Conservation (phyloP, 2,888 invertebrate genomes). For the Girardia tigrina region DNA sequence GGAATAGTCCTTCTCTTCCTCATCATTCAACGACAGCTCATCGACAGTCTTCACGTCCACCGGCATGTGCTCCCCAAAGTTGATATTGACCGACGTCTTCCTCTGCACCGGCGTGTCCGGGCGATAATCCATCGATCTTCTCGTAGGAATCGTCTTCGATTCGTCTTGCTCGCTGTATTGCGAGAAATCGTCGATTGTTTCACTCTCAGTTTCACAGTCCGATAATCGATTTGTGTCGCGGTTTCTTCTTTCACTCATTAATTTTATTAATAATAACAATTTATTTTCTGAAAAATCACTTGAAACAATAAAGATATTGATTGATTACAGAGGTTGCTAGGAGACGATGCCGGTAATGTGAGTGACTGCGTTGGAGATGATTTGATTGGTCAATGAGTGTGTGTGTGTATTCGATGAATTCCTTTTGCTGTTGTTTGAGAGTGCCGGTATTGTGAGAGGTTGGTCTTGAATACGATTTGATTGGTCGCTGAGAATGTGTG, state of each 20-base stretch:
- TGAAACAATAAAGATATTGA: neutral
- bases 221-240: neutral
- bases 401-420: too few relatives aligned
- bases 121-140: neutral
- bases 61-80: too few relatives aligned
- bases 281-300: neutral
- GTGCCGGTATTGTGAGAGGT: too few relatives aligned
- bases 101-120: neutral
- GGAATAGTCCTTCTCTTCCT: neutral
- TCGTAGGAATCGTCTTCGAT: neutral
- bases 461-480: too few relatives aligned
- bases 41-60: neutral
- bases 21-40: neutral
- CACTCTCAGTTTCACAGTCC: neutral
- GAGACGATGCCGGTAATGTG: too few relatives aligned
- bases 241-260: neutral
- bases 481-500: too few relatives aligned
- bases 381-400: too few relatives aligned
- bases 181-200: slow-evolving; percentile 10
- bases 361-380: too few relatives aligned
- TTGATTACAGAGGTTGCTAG: neutral
- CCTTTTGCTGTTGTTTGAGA: too few relatives aligned
- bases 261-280: neutral
- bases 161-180: neutral
- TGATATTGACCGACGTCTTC: neutral